Base-by-base conservation (phyloP, 2,888 invertebrate species). In the Drosophila quinaria region DNA sequence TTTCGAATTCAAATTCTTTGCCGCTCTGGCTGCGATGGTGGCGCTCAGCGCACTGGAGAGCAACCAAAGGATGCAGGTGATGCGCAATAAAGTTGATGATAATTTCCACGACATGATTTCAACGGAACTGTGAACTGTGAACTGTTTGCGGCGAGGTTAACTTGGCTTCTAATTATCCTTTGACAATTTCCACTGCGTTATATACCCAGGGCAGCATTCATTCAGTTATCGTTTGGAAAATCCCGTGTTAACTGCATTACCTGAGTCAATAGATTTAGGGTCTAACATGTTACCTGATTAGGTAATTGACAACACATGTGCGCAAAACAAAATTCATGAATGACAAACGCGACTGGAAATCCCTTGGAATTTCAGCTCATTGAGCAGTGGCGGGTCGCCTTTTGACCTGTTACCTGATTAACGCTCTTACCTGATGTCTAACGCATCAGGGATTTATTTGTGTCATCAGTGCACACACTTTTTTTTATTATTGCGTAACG, bases 301-400 rank as follows among this genome's bases (percentile, higher is more conserved):
- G 79, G 80, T 84, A 84, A 88, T 87, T 70, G 69, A 70, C 41
- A 84, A 80, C 84, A 84, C 69, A 86, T 87, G 84, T 87, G 71
- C 60, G 70, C 66, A 44, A 13, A 19, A 51, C 66, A 44, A 13
- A 19, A 51, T 79, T 85, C 54, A 88, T 84, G 88, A 84, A 84
- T 84, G 84, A 51, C 47, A 15, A 33, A 22, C 55, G 13, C 33
- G 42, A 5, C 35, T 69, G 84, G 84, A 78, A 85, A 87, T 70
- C 88, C 84, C 88, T 46, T 25, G 88, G 84, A 72, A 70, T 70
- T 82, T 80, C 73, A 63, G 66, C 60, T 71, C 88, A 84, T 88
- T 86, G 70, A 82, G 10, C 35, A 22, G 33, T 50, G 29, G 4
- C 35, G 9, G 46, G 31, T 49, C 35, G 5, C 13, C 37, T 47